Evolutionary conservation across 2,113 vertebrate species (phyloP), one percentile per base, ranked within the genome.

Genomic region (Cinclus cinclus): DNA sequence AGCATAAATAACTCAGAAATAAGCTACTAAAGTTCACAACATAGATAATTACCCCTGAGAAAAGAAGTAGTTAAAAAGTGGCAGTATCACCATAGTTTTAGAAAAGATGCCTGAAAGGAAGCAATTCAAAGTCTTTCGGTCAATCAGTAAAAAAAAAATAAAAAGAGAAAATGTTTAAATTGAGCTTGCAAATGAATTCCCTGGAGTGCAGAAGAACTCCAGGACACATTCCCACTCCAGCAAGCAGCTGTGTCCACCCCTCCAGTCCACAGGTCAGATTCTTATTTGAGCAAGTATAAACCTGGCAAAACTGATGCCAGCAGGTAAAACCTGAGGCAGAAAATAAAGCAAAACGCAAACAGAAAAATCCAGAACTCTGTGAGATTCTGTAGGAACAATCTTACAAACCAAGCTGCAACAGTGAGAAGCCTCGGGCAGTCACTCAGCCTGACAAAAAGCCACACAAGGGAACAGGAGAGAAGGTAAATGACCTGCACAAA

Each of bases 51-150:
- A 92, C 49, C 81, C 85, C 50, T 35, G 75, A 89, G 87, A 87
- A 89, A 95, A 82, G 35, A 80, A 79, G 84, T 79, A 65, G 90
- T 83, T 90, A 91, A 92, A 87, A 95, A 96, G 84, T 47, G 86
- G 78, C 70, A 91, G 50, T 59, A 85, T 76, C 63, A 50, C 50
- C 31, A 47, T 7, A 69, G 39, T 63, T 95, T 90, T 73, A 86
- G 71, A 77, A 91, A 85, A 63, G 41, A 73, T 50, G 81, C 39
- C 75, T 68, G 31, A 87, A 91, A 91, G 46, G 50, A 94, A 89
- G 58, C 10, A 89, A 65, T 56, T 84, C 30, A 50, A 83, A 86
- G 59, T 44, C 25, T 75, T 89, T 62, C 88, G 88, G 70, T 56
- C 60, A 77, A 18, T 60, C 81, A 52, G 22, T n/a, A 19, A 84